Base-by-base conservation (phyloP, 2,888 invertebrate species). In the Candidula unifasciata region DNA sequence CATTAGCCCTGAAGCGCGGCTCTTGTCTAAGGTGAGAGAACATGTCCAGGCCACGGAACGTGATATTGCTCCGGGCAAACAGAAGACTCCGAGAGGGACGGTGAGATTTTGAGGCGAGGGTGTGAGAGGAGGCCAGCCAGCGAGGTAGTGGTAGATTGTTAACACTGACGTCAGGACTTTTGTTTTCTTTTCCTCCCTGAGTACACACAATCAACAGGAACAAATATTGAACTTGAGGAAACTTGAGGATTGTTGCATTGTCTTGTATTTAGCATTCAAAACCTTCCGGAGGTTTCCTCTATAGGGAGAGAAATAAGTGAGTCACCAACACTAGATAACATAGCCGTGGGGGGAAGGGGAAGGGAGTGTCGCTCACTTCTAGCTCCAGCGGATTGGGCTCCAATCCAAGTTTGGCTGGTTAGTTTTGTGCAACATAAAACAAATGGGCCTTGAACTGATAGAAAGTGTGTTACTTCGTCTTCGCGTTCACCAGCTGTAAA, bases 241-340 rank as follows among this genome's bases (percentile, higher is more conserved):
- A 54, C 16, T 35, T 24, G 18, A 35, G 81, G 60, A 81, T 60
- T 81, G 81, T 57, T 35, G 60, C 81, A 73, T 73, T 81, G 81
- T 81, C 27, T 57, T 35, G 73, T 60, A 60, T 54, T 81, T 73
- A 73, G 54, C 16, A 54, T 54, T 54, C 54, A 3, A 13, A 13
- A 44, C 13, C 44, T 6, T 6, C 44, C 8, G 44, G 44, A 44
- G 44, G 44, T 10, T 44, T 44, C 13, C 8, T 44, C 44, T 44
- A 13, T 13, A 1, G n/a, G n/a, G n/a, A n/a, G n/a, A n/a, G n/a
- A 13, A 44, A 44, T 44, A 44, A 44, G 44, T 44, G 44, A 44
- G 44, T 44, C 44, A 44, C 44, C 13, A n/a, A n/a, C n/a, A 44
- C 44, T 13, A 44, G 44, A 44, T 44, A 44, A 44, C 44, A 44